phyloP scores from a whole-genome alignment of 2,113 vertebrate genomes.

The Pangasianodon hypophthalmus region DNA sequence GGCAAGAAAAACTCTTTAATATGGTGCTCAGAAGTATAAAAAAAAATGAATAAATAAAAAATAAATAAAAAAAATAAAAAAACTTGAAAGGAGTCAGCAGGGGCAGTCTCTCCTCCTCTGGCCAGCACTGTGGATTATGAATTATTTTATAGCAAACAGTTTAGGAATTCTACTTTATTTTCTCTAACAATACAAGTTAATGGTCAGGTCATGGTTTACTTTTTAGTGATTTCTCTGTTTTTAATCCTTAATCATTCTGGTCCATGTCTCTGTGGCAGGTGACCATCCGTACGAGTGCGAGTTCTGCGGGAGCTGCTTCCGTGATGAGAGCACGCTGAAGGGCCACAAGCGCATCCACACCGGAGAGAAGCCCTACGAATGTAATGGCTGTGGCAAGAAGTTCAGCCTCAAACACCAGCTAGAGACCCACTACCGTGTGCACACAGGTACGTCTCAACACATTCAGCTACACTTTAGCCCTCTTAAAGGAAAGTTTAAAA shows the following conservation, averaged over 20 bases:
- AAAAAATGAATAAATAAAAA: not conserved
- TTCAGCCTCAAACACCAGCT: constrained; percentile 99
- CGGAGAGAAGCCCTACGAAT: constrained; percentile 92
- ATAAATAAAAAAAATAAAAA: not conserved
- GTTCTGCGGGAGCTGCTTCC: constrained; percentile 98
- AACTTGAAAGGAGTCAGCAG: not conserved
- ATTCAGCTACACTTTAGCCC: not conserved
- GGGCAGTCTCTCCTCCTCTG: not conserved
- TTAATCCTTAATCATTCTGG: not conserved
- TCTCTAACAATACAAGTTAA: not conserved
- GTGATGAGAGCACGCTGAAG: constrained; percentile 97
- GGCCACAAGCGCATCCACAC: constrained; percentile 98
- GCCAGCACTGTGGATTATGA: not conserved
- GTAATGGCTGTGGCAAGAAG: constrained; percentile 97
- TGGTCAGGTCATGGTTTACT: not conserved
- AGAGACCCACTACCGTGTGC: constrained; percentile 98
- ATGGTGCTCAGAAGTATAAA: not conserved
- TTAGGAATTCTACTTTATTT: not conserved
- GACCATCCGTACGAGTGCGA: constrained; percentile 97
- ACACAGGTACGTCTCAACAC: constrained; percentile 81
- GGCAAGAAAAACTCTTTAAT: constrained; percentile 1
- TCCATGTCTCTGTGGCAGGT: constrained; percentile 63
- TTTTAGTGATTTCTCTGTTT: not conserved
- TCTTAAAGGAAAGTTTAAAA: not conserved
- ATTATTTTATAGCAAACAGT: not conserved